Conservation (phyloP, 1,140 invertebrate species). For the Achatina immaculata region DNA sequence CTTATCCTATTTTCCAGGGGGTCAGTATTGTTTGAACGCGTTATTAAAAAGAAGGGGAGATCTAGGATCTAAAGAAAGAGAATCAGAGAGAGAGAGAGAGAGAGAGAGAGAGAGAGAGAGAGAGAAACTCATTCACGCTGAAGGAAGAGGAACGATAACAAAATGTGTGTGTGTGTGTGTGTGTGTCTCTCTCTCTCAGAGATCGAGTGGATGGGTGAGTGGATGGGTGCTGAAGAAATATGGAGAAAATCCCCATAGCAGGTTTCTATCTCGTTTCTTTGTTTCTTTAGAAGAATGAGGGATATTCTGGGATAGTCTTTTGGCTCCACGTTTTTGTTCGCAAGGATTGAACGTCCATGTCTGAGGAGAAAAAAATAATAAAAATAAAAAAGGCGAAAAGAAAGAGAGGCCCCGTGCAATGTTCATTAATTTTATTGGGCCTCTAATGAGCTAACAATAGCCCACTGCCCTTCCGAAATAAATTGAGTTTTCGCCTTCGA, state of each 20-base stretch:
- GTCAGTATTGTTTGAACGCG: background rate
- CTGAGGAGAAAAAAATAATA: background rate
- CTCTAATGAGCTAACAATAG: constrained; percentile 34
- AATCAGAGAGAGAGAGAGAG: constrained; percentile 15
- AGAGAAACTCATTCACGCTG: background rate
- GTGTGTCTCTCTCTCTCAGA: too few species aligned
- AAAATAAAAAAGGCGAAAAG: constrained; percentile 3
- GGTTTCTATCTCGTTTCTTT: background rate
- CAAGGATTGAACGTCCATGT: background rate
- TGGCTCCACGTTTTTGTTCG: background rate
- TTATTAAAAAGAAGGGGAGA: background rate
- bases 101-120: constrained; percentile 8
- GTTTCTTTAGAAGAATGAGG: background rate
- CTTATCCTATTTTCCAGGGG: too few species aligned
- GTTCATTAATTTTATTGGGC: constrained; percentile 38
- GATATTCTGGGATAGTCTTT: background rate
- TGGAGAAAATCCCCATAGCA: background rate
- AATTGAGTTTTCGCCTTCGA: constrained; percentile 35
- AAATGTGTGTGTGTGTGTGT: too few species aligned
- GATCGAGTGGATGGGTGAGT: too few species aligned
- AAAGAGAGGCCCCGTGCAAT: constrained; percentile 15
- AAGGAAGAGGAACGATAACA: too few species aligned
- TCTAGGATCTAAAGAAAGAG: background rate
- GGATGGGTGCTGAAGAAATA: background rate
- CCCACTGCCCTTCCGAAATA: constrained; percentile 12